phyloP scores from a whole-genome alignment of 2,888 invertebrate species.

The Megamerina dolium region DNA sequence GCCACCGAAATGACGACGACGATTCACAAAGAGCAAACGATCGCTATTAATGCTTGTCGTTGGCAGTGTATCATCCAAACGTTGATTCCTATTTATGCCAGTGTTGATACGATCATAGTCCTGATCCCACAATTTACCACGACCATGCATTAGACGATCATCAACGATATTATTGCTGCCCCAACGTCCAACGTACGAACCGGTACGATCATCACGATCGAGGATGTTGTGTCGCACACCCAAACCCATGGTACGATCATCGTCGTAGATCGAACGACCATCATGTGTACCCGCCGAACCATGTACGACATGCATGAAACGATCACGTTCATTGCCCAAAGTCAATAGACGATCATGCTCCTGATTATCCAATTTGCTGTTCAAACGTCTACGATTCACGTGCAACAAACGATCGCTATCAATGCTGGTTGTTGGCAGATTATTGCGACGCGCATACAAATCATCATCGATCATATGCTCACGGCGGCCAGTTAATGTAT shows the following conservation, averaged over 20 bases:
- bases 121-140: too few species aligned
- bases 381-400: constrained; percentile 25
- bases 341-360: too few species aligned
- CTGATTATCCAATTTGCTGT: constrained; percentile 4
- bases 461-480: background rate
- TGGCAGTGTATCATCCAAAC: constrained; percentile 6
- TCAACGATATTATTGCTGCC: constrained; percentile 5
- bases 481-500: background rate
- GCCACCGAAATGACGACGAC: constrained; percentile 11
- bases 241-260: constrained; percentile 3
- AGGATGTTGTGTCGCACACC: too few species aligned
- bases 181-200: background rate
- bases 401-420: constrained; percentile 28
- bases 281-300: constrained; percentile 14
- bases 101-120: too few species aligned
- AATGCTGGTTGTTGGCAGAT: constrained; percentile 18
- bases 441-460: background rate
- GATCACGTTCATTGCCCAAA: background rate
- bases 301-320: constrained; percentile 2
- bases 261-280: constrained; percentile 11
- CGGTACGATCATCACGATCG: background rate
- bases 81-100: too few species aligned
- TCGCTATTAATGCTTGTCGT: constrained; percentile 25
- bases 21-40: constrained; percentile 26
- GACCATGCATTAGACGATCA: constrained; percentile 7